Conservation (phyloP, 1,140 invertebrate genomes). For the Ylistrum balloti region DNA sequence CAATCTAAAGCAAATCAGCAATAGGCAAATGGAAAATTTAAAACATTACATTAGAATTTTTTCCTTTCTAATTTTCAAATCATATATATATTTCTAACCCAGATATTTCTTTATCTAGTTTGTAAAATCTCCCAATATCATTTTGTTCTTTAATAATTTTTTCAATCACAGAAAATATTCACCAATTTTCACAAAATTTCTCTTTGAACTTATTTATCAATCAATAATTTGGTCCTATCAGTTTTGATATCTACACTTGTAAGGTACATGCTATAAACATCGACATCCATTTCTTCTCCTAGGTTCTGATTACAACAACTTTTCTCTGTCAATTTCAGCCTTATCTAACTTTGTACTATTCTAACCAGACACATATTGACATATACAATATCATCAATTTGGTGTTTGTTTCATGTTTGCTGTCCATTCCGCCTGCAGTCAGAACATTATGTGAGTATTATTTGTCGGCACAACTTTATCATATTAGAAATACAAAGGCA, state of each 20-base stretch:
- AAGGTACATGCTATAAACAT: not conserved
- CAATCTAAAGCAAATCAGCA: no score
- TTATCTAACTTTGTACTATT: not conserved
- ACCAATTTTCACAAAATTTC: not conserved
- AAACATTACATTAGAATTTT: no score
- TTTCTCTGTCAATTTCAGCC: not conserved
- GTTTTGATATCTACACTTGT: not conserved
- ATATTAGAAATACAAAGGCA: not conserved
- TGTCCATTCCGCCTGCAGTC: not conserved
- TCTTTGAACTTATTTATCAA: not conserved
- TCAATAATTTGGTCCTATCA: not conserved
- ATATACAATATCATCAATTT: not conserved
- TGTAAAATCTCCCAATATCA: no score
- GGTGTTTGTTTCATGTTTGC: not conserved
- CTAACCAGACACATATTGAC: not conserved
- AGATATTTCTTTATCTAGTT: no score
- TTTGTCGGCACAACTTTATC: not conserved
- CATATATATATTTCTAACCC: no score
- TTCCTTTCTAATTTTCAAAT: no score
- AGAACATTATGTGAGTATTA: constrained; percentile 8
- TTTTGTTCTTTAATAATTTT: no score
- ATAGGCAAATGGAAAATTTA: no score
- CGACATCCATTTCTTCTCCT: not conserved
- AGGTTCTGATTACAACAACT: no score
- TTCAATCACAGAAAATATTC: not conserved